These are phyloP conservation scores for Andrena praecox DNA, from an alignment of 2,888 invertebrate species.

Conservation along the genomic window DNA sequence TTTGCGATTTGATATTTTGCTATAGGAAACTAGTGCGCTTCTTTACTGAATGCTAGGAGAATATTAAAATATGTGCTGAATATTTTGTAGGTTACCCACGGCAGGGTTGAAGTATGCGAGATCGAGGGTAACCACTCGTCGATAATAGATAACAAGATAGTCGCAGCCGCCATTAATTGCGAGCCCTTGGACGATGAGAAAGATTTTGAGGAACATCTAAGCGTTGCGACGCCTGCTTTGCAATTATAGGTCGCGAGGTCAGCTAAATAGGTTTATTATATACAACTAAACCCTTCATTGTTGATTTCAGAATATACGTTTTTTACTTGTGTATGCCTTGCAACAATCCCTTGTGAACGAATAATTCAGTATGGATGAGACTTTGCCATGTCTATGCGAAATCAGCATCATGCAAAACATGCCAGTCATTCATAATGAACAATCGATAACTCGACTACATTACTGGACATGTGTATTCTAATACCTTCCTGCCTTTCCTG, in stretches of 20 bases:
- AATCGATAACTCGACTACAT: background rate
- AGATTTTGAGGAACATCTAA: background rate
- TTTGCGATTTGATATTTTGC: background rate
- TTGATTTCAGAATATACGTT: background rate
- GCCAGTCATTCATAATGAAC: slow-evolving; percentile 40
- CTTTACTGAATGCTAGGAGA: background rate
- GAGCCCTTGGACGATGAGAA: slow-evolving; percentile 76
- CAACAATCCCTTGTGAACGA: slow-evolving; percentile 19
- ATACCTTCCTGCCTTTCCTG: too few species aligned
- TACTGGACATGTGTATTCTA: too few species aligned
- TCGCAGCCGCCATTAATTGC: slow-evolving; percentile 85
- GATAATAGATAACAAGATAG: slow-evolving; percentile 89
- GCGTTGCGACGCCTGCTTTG: rapidly evolving
- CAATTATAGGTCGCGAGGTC: background rate
- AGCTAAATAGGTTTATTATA: background rate
- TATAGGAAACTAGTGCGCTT: background rate
- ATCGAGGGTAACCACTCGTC: slow-evolving; percentile 91
- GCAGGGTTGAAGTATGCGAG: slow-evolving; percentile 87
- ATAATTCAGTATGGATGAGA: slow-evolving; percentile 21
- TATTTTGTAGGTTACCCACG: slow-evolving; percentile 85
- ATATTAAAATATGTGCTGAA: background rate
- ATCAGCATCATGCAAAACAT: slow-evolving; percentile 50
- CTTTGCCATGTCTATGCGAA: slow-evolving; percentile 59
- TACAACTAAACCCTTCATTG: background rate
- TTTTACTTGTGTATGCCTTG: background rate